Base-by-base conservation (phyloP, 2,797 vertebrate species). In the Arctocebus calabarensis region DNA sequence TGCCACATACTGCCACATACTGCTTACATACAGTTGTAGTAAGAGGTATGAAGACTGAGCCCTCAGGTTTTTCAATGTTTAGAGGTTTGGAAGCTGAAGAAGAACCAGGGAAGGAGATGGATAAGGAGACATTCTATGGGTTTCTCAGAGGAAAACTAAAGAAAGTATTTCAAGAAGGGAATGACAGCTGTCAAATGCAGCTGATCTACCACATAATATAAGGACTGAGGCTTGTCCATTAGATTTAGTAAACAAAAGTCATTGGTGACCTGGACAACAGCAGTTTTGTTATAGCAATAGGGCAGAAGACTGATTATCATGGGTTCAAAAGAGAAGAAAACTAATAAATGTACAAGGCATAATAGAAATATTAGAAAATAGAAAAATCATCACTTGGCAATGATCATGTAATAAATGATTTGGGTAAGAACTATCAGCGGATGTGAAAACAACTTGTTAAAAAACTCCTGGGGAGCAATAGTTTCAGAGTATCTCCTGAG, bases 21-120 rank as follows among this genome's bases (percentile, higher is more conserved):
- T 75, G 61, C 40, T 40, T 40, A 40, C 40, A 40, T 5, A 40
- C 40, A 74, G 48, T 23, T 86, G 16, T 43, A 68, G 16, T 11
- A 84, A 84, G 45, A 34, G 48, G 25, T 75, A n/a, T 78, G 14
- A 77, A 52, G 13, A 82, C 40, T 64, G 74, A 79, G 19, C 32
- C 10, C n/a, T 57, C 29, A 84, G 16, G 25, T 37, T 34, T 89
- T 78, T 27, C 27, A 37, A 52, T 9, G 34, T 73, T 73, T 55
- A 86, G 20, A 82, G 61, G 55, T 73, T 84, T 79, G 20, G 19
- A 79, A 88, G 64, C 64, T 95, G 40, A 84, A 74, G 40, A 93
- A 57, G 64, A n/a, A 66, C 14, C 25, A 43, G 25, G 25, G 52
- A 68, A 87, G 14, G 19, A 75, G n/a, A 90, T 5, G 62, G 62